A percentile compares a stretch with the other conserved stretches of the same genome.
Evolutionary conservation across 2,888 invertebrate genomes (phyloP).

Genomic region (Danaus chrysippus): DNA sequence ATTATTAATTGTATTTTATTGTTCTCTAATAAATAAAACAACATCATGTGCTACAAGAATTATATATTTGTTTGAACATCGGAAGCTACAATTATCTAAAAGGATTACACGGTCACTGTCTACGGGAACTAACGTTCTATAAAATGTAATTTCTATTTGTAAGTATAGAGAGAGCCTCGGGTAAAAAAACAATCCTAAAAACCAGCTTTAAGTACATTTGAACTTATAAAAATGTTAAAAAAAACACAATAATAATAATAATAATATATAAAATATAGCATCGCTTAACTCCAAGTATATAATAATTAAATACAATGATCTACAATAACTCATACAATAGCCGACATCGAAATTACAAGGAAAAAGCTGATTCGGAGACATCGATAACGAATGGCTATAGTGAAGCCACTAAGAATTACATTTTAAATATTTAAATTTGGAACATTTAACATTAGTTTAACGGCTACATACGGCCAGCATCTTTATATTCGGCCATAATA

Average conservation of each 20-base stretch:
- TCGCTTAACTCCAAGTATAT: constrained; percentile 9
- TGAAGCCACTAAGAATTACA: no score
- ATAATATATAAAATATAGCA: constrained; percentile 9
- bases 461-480: neutral
- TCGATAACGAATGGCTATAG: no score
- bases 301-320: constrained; percentile 5
- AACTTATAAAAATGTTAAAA: constrained; percentile 40
- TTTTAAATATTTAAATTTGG: no score
- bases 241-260: constrained; percentile 29
- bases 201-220: constrained; percentile 56
- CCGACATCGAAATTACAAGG: neutral
- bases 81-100: constrained; percentile 35
- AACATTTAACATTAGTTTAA: no score
- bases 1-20: neutral
- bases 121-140: constrained; percentile 32
- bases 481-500: no score
- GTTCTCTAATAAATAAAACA: constrained; percentile 43
- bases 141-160: constrained; percentile 15
- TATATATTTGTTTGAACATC: constrained; percentile 48
- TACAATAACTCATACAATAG: neutral
- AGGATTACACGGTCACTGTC: constrained; percentile 33
- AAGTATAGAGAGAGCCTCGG: constrained; percentile 48
- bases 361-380: no score
- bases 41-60: constrained; percentile 49
- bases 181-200: constrained; percentile 39